Conservation (phyloP, 2,113 vertebrate genomes). For the Taurulus bubalis region DNA sequence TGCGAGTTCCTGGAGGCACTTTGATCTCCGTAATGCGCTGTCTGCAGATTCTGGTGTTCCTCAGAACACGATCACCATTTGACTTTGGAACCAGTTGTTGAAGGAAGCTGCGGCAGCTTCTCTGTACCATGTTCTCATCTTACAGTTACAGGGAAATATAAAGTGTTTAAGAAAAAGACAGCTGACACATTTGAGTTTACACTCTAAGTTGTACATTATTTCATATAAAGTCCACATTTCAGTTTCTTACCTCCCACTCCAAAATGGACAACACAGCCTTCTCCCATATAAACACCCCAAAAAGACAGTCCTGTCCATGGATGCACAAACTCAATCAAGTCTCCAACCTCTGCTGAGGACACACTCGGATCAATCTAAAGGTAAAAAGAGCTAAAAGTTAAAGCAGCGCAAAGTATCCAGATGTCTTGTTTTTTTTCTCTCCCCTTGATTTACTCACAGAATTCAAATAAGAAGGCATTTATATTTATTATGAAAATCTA, state of each 20-base stretch:
- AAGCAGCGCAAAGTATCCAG: background rate
- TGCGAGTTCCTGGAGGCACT: constrained; percentile 46
- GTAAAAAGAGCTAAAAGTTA: background rate
- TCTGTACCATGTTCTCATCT: constrained; percentile 67
- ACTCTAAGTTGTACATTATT: background rate
- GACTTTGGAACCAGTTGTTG: constrained; percentile 44
- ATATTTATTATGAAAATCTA: background rate
- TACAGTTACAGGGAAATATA: background rate
- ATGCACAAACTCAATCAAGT: constrained; percentile 53
- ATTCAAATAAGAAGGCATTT: background rate
- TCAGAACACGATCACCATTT: constrained; percentile 18
- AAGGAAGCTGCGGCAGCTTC: constrained; percentile 47
- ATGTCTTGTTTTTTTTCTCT: background rate
- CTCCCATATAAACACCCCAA: constrained; percentile 53
- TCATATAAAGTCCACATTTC: background rate
- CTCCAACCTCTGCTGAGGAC: constrained; percentile 41
- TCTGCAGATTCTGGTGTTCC: constrained; percentile 32
- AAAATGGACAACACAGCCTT: constrained; percentile 59
- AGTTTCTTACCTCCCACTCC: constrained; percentile 39
- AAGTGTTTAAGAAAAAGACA: background rate
- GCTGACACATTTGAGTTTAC: background rate
- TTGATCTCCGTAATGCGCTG: constrained; percentile 36
- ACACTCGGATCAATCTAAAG: constrained; percentile 40
- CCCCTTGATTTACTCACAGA: background rate
- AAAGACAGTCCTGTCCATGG: constrained; percentile 46